These are phyloP conservation scores for Grus americana DNA, from an alignment of 2,113 vertebrate genomes.

Conservation along the genomic window DNA sequence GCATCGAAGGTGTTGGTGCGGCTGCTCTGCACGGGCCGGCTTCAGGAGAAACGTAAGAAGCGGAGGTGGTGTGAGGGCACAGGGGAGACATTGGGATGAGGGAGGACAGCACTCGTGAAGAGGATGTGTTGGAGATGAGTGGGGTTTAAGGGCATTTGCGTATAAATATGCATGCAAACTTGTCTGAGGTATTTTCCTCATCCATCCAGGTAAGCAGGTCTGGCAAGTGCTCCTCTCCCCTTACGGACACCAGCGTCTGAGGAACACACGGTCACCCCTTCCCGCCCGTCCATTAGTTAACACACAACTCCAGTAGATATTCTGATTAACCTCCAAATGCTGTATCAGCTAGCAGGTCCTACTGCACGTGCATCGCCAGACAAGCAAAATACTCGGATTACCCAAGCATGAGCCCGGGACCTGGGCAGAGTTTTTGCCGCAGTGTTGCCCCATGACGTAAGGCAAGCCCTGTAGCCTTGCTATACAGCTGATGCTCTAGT, in stretches of 20 bases:
- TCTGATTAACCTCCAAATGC: not conserved
- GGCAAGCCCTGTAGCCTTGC: not conserved
- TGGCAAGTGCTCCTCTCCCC: not conserved
- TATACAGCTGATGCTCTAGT: not conserved
- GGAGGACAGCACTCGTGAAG: not conserved
- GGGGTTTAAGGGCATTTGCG: not conserved
- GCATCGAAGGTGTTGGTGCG: accelerated
- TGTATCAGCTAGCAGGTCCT: not conserved
- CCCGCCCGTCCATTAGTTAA: not conserved
- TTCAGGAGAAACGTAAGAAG: not conserved
- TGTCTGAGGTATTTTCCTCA: not conserved
- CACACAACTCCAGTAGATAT: not conserved
- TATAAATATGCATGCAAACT: not conserved
- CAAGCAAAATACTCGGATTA: not conserved
- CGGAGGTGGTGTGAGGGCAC: not conserved
- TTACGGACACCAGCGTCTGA: not conserved
- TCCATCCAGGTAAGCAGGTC: not conserved
- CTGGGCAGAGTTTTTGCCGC: not conserved
- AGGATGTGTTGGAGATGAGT: not conserved
- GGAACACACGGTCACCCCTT: not conserved
- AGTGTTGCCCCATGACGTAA: not conserved
- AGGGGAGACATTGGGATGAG: not conserved
- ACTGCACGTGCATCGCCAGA: not conserved
- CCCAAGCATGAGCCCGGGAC: not conserved
- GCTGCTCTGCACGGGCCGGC: not conserved